Conservation (phyloP, 2,888 invertebrate species). For the Meteorus colon region DNA sequence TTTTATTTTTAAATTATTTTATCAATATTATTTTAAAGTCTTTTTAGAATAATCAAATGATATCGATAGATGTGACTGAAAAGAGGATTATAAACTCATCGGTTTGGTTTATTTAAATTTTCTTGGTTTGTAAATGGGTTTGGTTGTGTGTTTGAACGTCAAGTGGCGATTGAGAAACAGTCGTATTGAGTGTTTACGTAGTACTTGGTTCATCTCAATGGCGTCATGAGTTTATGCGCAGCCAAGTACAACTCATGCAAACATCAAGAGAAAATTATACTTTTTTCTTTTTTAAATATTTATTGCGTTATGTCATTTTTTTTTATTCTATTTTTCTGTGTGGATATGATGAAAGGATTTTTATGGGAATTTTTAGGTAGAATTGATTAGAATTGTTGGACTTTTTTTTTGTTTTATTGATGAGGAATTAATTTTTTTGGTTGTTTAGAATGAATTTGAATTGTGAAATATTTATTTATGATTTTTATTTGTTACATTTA, state of each 20-base stretch:
- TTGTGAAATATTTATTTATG: no score
- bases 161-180: slow-evolving; percentile 61
- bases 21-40: background rate
- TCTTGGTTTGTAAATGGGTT: background rate
- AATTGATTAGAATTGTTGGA: no score
- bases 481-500: no score
- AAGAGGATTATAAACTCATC: slow-evolving; percentile 5
- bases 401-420: no score
- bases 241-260: slow-evolving; percentile 44
- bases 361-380: no score
- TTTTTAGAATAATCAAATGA: no score
- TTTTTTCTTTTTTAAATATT: background rate
- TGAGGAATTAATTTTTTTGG: no score
- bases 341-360: background rate
- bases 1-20: background rate
- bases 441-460: no score
- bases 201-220: slow-evolving; percentile 58
- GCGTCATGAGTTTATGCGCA: slow-evolving; percentile 21
- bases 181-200: slow-evolving; percentile 60
- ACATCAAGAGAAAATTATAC: slow-evolving; percentile 33
- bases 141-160: slow-evolving; percentile 30
- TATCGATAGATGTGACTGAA: no score
- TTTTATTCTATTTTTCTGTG: no score
- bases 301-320: no score
- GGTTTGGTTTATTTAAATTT: background rate